These are phyloP conservation scores for Urocyon cinereoargenteus DNA, from an alignment of 2,797 vertebrate species.

Conservation along the genomic window DNA sequence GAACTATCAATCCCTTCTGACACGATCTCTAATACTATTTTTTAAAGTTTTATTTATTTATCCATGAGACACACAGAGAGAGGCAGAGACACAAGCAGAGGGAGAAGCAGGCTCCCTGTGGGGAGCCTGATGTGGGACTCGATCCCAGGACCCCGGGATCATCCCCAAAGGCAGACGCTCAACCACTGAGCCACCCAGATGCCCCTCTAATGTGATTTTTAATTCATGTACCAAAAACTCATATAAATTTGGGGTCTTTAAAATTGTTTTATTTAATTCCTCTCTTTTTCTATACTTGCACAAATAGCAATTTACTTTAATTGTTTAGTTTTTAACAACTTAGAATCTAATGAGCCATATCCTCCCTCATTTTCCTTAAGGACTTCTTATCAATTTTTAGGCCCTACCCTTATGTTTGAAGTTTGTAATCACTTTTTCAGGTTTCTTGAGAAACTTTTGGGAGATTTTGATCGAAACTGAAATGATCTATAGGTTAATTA, in stretches of 20 bases:
- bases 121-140: no score
- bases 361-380: not conserved
- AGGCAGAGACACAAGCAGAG: no score
- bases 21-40: not conserved
- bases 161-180: no score
- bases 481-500: not conserved
- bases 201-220: not conserved
- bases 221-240: not conserved
- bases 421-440: not conserved
- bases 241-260: not conserved
- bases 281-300: not conserved
- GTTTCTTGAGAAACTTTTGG: not conserved
- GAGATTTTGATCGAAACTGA: not conserved
- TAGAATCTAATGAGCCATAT: not conserved
- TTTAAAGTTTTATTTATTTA: no score
- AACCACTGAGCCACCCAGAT: no score
- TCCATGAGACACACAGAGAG: no score
- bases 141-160: no score
- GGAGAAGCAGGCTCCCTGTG: no score
- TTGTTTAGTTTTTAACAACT: slow-evolving; percentile 12
- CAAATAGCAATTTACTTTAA: not conserved
- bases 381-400: not conserved
- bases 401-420: not conserved
- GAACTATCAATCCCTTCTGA: not conserved
- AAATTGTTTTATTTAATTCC: not conserved